Evolutionary conservation across 2,888 invertebrate species (phyloP), one percentile per base, ranked within the genome.

Genomic region (Mythimna lalbum): DNA sequence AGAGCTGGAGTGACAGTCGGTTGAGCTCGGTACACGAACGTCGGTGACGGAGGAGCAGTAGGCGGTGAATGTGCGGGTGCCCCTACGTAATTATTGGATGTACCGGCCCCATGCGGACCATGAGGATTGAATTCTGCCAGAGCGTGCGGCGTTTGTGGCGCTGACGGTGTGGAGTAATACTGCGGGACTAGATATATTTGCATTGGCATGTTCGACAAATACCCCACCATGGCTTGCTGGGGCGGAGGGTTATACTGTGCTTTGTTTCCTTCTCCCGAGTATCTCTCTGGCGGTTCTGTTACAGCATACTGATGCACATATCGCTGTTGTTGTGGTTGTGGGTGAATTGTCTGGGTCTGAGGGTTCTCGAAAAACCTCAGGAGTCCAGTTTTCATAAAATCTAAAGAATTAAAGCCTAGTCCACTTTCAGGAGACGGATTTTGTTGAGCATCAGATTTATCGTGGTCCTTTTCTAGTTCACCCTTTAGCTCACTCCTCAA

Each of bases 401-500:
- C 93, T 10, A 94, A 77, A 2, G 92, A 90, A 27, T 88, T 75
- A n/a, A 89, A 73, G 6, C 85, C 88, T 9, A 82, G 86, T 4
- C 82, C 88, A 0, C 86, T 70, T 10, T 78, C 86, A 1, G 88
- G 75, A 6, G 81, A 85, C 12, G 64, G 47, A 57, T 77, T 80
- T 72, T 91, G 89, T 10, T 89, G 80, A 21, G 86, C 84, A 50
- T 91, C 92, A 0, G 90, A 74, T 73, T 92, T 91, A 0, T 91
- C 92, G 14, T 84, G 71, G 1, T 93, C 86, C 69, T 90, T 92
- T 81, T 94, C 93, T 78, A 95, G 94, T 90, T 97, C 97, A 80
- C 96, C 96, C 62, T 96, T 96, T 62, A 97, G 95, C 90, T 97
- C 97, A 82, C 96, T 96, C 64, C 96, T 96, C 65, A 97, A 90